A percentile compares a stretch with the other conserved stretches of the same genome.
These are phyloP conservation scores for Aepyceros melampus DNA, from an alignment of 2,113 vertebrate genomes.

Conservation along the genomic window DNA sequence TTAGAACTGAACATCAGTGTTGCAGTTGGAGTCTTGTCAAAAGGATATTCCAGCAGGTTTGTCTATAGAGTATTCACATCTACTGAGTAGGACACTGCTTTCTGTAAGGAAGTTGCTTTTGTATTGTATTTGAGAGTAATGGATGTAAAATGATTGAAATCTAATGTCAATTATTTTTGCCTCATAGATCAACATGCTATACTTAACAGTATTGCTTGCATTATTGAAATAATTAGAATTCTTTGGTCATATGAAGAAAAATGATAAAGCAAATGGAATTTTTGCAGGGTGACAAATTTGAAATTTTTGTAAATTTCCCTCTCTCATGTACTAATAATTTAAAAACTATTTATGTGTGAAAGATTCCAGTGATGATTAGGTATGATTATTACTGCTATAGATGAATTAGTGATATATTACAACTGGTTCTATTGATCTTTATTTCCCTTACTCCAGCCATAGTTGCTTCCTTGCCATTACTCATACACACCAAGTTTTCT, in stretches of 20 bases:
- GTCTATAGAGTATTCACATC: background rate
- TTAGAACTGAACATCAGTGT: background rate
- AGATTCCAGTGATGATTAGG: background rate
- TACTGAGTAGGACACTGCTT: background rate
- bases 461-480: background rate
- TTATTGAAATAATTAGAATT: conserved; percentile 14
- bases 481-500: background rate
- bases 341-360: background rate
- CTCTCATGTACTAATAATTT: background rate
- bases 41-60: background rate
- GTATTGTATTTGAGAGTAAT: background rate
- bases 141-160: background rate
- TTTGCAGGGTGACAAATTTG: background rate
- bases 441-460: background rate
- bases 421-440: background rate
- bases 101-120: background rate
- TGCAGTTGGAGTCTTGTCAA: background rate
- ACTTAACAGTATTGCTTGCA: background rate
- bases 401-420: background rate
- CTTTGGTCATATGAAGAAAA: conserved; percentile 10
- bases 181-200: background rate
- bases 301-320: background rate
- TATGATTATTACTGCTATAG: background rate
- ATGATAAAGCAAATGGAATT: background rate
- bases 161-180: background rate